Evolutionary conservation across 2,797 vertebrate species (phyloP), one percentile per base, ranked within the genome.

Genomic region (Balearica regulorum): DNA sequence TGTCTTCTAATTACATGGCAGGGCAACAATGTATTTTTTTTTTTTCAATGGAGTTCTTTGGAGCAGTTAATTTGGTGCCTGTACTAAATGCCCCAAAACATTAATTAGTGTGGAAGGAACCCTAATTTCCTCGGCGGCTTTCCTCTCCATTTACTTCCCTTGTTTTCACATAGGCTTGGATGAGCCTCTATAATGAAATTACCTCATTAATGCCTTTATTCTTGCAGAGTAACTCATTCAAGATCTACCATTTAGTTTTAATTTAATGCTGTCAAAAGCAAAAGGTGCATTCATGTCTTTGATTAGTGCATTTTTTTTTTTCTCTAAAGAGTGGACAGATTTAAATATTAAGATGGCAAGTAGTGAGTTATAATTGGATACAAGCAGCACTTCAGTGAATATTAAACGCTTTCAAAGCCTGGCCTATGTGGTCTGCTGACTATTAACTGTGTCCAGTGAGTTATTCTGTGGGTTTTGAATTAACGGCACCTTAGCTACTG

Each of bases 361-460:
- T 98, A 99, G 99, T 97, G 98, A 99, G 99, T 99, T 99, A 99
- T 99, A 99, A 99, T 99, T 99, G 99, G 99, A 98, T 98, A 99
- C 98, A 99, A 99, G 99, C 98, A 98, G 98, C 98, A 98, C 99
- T 99, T 99, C 98, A 99, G 98, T 95, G 98, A 98, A 99, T 99
- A 99, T 99, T 98, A 98, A 98, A 98, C 97, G 99, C 98, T 98
- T 99, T 99, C 98, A 98, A 97, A 99, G 98, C 96, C 95, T 75
- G 82, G 97, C 97, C 98, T 97, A 98, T 97, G 97, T 97, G 95
- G 89, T 85, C 95, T 96, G 97, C 93, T 88, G 97, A 98, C 98
- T 98, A 99, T 99, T 99, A 99, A 99, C 99, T 99, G 98, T 98
- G 99, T 99, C 99, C 99, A 99, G 93, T 92, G 96, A 89, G 97